Conservation (phyloP, 2,888 invertebrate species). For the Drosophila neoperkinsi region DNA sequence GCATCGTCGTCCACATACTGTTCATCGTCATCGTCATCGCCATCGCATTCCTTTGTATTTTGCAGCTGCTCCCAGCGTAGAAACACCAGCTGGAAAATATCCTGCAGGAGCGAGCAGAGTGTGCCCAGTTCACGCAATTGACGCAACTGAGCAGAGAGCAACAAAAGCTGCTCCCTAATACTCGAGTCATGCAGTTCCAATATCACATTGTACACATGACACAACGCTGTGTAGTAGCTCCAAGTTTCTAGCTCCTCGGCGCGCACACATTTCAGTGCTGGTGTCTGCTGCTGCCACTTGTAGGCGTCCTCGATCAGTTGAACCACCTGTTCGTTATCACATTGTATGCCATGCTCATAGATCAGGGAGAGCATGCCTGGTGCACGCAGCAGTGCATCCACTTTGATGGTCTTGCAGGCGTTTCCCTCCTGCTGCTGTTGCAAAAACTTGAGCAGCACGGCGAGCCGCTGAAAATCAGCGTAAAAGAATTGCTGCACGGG, state of each 20-base stretch:
- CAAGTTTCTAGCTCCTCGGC: slow-evolving; percentile 79
- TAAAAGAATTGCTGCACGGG: slow-evolving; percentile 81
- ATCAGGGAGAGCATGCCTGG: slow-evolving; percentile 68
- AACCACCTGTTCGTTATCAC: slow-evolving; percentile 73
- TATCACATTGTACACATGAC: slow-evolving; percentile 77
- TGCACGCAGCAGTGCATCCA: slow-evolving; percentile 68
- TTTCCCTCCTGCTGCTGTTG: slow-evolving; percentile 53
- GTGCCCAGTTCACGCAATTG: slow-evolving; percentile 77
- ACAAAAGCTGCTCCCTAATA: slow-evolving; percentile 63
- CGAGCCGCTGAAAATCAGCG: slow-evolving; percentile 80
- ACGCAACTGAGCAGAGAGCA: slow-evolving; percentile 76
- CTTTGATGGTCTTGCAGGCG: slow-evolving; percentile 57
- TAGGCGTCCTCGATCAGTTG: slow-evolving; percentile 72
- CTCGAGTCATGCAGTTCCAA: slow-evolving; percentile 55
- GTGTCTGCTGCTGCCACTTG: slow-evolving; percentile 76
- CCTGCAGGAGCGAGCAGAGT: slow-evolving; percentile 79
- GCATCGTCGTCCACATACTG: slow-evolving; percentile 68
- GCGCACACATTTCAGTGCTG: slow-evolving; percentile 57
- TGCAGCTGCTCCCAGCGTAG: slow-evolving; percentile 83
- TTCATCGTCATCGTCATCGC: slow-evolving; percentile 54
- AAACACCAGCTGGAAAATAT: slow-evolving; percentile 82
- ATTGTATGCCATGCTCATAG: slow-evolving; percentile 65
- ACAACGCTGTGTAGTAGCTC: slow-evolving; percentile 78
- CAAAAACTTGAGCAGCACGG: slow-evolving; percentile 70
- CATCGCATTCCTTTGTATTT: slow-evolving; percentile 28